A percentile compares a stretch with the other conserved stretches of the same genome.
Evolutionary conservation across 2,888 invertebrate genomes (phyloP).

Genomic region (Actias luna): DNA sequence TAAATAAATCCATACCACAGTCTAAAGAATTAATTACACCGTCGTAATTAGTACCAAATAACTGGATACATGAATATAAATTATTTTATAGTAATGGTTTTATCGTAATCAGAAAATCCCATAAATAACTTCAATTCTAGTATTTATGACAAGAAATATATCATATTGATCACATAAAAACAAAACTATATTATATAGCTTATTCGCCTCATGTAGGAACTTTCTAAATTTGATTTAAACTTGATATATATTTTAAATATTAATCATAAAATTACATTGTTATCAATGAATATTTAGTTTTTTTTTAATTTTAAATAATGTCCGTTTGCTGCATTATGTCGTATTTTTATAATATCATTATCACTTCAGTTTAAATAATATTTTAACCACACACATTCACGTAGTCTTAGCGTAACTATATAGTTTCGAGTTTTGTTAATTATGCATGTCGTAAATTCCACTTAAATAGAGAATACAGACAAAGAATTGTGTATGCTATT

Average conservation of each 20-base stretch:
- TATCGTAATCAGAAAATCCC: too few relatives aligned
- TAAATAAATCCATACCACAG: too few relatives aligned
- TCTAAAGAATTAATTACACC: too few relatives aligned
- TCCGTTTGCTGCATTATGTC: too few relatives aligned
- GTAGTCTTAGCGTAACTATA: not conserved
- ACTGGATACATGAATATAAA: too few relatives aligned
- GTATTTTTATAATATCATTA: not conserved
- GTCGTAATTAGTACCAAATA: too few relatives aligned
- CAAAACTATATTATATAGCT: not conserved
- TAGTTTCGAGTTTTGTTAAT: too few relatives aligned
- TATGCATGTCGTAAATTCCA: conserved; percentile 2
- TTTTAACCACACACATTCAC: not conserved
- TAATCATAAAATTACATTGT: not conserved
- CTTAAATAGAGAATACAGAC: not conserved
- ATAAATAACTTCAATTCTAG: too few relatives aligned
- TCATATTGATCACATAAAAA: not conserved
- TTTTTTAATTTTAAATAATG: too few relatives aligned
- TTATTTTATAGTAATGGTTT: too few relatives aligned
- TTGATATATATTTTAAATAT: not conserved
- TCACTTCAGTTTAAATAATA: not conserved
- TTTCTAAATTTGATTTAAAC: not conserved
- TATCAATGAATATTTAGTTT: not conserved
- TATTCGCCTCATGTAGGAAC: not conserved
- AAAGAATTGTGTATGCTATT: not conserved
- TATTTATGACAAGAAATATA: not conserved